A percentile compares a stretch with the other conserved stretches of the same genome.
Evolutionary conservation across 2,113 vertebrate species (phyloP).

Genomic region (Cairina moschata): DNA sequence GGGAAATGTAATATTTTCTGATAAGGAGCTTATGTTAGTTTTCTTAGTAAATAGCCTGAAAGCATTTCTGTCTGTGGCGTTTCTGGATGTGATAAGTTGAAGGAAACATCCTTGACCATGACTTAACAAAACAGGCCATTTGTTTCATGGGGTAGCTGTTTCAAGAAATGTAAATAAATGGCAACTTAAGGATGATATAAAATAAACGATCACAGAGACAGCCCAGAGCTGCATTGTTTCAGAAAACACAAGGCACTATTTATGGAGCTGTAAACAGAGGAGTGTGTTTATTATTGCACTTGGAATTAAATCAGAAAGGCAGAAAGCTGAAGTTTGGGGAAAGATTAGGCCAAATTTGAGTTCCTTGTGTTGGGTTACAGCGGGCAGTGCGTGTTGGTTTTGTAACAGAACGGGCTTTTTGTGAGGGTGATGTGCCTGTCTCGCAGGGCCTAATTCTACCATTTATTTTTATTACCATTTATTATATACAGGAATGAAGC

Average conservation of each 20-base stretch:
- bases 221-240: constrained; percentile 73
- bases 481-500: background rate
- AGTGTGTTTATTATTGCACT: constrained; percentile 65
- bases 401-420: background rate
- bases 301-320: constrained; percentile 64
- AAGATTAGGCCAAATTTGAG: constrained; percentile 22
- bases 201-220: constrained; percentile 74
- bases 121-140: constrained; percentile 75
- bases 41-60: constrained; percentile 80
- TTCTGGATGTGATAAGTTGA: constrained; percentile 83
- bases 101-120: constrained; percentile 81
- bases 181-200: constrained; percentile 78
- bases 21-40: constrained; percentile 93
- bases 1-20: constrained; percentile 87
- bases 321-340: constrained; percentile 57
- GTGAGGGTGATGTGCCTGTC: accelerated
- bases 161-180: constrained; percentile 76
- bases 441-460: background rate
- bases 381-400: background rate
- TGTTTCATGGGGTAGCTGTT: constrained; percentile 72
- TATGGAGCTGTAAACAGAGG: constrained; percentile 72
- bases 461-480: too few relatives aligned
- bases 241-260: constrained; percentile 68
- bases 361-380: background rate
- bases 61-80: constrained; percentile 82